Base-by-base conservation (phyloP, 1,140 invertebrate genomes). In the Bombus difficillimus region DNA sequence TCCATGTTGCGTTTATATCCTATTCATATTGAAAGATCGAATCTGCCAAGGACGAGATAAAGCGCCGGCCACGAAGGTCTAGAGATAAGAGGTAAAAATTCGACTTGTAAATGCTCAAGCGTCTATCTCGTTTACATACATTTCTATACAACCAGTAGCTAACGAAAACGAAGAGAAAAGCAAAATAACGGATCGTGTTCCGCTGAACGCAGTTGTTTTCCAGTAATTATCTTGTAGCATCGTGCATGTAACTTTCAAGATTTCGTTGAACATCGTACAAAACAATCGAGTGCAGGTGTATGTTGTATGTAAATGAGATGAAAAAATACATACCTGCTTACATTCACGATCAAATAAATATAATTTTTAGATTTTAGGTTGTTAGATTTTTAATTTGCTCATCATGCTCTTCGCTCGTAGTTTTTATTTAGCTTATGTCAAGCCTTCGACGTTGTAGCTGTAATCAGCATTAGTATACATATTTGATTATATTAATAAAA, bases 51-150 rank as follows among this genome's bases (percentile, higher is more conserved):
- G 32, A 28, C 47, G 72, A 80, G 81, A 87, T 88, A 88, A 85
- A 76, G 76, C 76, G 72, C 76, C 69, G 80, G 78, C 78, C 53
- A 76, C 75, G 86, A 81, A 74, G 69, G 43, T n/a, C 25, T 68
- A 32, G 28, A 81, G 82, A 43, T 59, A 47, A 47, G 15, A 53
- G 62, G 34, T 6, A 6, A 37, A 25, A 39, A n/a, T 37, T 28
- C 47, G 59, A 47, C 71, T 73, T 74, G 81, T 62, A 68, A 81
- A 77, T 77, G 62, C 37, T 77, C 68, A 41, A 80, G 47, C 74
- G 47, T 64, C 85, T 89, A 87, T 90, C 79, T 89, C 72, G 85
- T 89, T 91, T 85, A 59, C 74, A 71, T 81, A 82, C 78, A 69
- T 86, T 82, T 62, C 74, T 81, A 79, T 72, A 72, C 84, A 66